Evolutionary conservation across 1,140 invertebrate genomes (phyloP).

Genomic region (Brachystomella parvula): DNA sequence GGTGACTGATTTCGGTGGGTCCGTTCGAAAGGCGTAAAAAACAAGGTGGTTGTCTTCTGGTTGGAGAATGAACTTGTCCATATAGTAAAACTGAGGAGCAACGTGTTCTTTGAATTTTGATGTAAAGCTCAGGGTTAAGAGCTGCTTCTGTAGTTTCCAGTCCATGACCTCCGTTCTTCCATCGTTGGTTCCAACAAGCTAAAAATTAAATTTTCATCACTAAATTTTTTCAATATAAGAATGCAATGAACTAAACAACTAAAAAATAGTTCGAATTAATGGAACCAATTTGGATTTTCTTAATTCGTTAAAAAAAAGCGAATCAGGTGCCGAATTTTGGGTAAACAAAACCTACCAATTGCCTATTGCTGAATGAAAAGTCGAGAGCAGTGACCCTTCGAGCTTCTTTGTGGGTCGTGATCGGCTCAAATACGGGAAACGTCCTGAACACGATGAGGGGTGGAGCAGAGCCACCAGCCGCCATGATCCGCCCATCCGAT

Average conservation of each 20-base stretch:
- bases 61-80: conserved; percentile 36
- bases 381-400: conserved; percentile 16
- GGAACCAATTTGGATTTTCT: not conserved
- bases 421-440: conserved; percentile 8
- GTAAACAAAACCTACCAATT: conserved; percentile 19
- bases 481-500: conserved; percentile 19
- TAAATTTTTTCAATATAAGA: conserved; percentile 1
- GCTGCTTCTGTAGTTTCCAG: conserved; percentile 20
- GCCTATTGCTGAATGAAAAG: conserved; percentile 26
- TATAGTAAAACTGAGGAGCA: conserved; percentile 30
- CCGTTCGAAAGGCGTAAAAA: conserved; percentile 22
- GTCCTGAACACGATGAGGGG: conserved; percentile 21
- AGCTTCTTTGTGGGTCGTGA: conserved; percentile 22
- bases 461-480: conserved; percentile 23
- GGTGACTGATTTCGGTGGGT: conserved; percentile 1
- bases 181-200: conserved; percentile 28
- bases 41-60: conserved; percentile 29
- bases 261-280: not conserved
- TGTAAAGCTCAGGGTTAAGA: conserved; percentile 17
- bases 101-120: conserved; percentile 36
- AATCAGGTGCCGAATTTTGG: not conserved
- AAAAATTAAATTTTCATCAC: conserved; percentile 8
- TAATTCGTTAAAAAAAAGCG: not conserved
- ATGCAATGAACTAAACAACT: not conserved
- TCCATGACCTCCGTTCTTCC: conserved; percentile 19